Base-by-base conservation (phyloP, 1,140 invertebrate species). In the Drosophila murphyi region DNA sequence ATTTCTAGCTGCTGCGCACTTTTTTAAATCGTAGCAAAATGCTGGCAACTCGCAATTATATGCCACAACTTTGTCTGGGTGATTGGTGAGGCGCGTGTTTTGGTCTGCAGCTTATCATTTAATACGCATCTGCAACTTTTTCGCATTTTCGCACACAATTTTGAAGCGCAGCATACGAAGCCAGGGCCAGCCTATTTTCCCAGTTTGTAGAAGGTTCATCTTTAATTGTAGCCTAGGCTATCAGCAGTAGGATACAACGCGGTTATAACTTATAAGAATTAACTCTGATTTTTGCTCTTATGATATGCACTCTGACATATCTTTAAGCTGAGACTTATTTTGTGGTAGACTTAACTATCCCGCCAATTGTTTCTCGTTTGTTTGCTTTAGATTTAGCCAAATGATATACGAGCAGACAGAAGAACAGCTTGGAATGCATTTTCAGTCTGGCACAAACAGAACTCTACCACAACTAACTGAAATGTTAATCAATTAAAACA, bases 11-110 rank as follows among this genome's bases (percentile, higher is more conserved):
- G 52, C 62, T 51, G 57, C 67, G 43, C 59, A 45, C 72, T 79
- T 67, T 72, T 85, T 85, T 86, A 86, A 85, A 85, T 86, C 82
- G 74, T 81, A 86, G 82, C 82, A 81, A 72, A 85, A 78, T 61
- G 78, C 71, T 64, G 59, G 82, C 61, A 86, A 81, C 70, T 86
- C 78, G 82, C 82, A 86, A 86, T 86, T 86, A 86, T 76, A 43
- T 48, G 32, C 31, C 61, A 57, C 67, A 75, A 82, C 75, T 68
- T 70, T 70, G 71, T 71, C 72, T 62, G 77, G 51, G 55, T 45
- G 63, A 57, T 78, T 69, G 61, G 48, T 70, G 47, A 62, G 59
- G 45, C 72, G 56, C 64, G 67, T 71, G 72, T 64, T 70, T 47
- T 28, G 57, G 57, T 56, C 55, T 63, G 70, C 67, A 65, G 70